Conservation (phyloP, 1,140 invertebrate species). For the Aphidius gifuensis region DNA sequence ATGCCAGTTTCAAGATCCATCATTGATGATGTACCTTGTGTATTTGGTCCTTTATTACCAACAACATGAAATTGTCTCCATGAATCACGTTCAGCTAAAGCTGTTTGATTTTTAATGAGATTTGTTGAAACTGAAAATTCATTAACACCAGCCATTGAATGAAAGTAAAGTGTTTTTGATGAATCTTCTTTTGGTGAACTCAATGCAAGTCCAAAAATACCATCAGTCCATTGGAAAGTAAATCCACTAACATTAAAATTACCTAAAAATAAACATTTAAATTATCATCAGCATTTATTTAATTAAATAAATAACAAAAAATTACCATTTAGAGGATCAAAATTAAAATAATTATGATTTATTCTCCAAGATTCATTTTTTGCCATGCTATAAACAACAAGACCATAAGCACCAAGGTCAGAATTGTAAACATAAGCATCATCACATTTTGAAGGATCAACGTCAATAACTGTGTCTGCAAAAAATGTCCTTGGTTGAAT, state of each 20-base stretch:
- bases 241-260: slow-evolving; percentile 69
- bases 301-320: not conserved
- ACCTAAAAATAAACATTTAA: slow-evolving; percentile 38
- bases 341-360: slow-evolving; percentile 77
- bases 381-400: slow-evolving; percentile 72
- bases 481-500: slow-evolving; percentile 69
- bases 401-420: slow-evolving; percentile 68
- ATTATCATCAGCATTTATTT: not conserved
- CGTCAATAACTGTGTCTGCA: slow-evolving; percentile 69
- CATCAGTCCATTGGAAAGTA: slow-evolving; percentile 77
- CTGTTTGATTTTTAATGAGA: slow-evolving; percentile 67
- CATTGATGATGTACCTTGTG: slow-evolving; percentile 58
- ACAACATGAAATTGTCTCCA: slow-evolving; percentile 51
- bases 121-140: slow-evolving; percentile 71
- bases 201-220: slow-evolving; percentile 68
- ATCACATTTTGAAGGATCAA: slow-evolving; percentile 65
- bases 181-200: slow-evolving; percentile 59
- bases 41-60: slow-evolving; percentile 60
- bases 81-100: slow-evolving; percentile 46
- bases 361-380: slow-evolving; percentile 73
- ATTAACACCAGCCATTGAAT: slow-evolving; percentile 70
- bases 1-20: slow-evolving; percentile 61
- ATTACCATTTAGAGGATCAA: slow-evolving; percentile 68
- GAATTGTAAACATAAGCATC: slow-evolving; percentile 72
- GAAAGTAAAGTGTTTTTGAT: slow-evolving; percentile 70